These are phyloP conservation scores for Calyptomena viridis DNA, from an alignment of 2,113 vertebrate species.

Conservation along the genomic window DNA sequence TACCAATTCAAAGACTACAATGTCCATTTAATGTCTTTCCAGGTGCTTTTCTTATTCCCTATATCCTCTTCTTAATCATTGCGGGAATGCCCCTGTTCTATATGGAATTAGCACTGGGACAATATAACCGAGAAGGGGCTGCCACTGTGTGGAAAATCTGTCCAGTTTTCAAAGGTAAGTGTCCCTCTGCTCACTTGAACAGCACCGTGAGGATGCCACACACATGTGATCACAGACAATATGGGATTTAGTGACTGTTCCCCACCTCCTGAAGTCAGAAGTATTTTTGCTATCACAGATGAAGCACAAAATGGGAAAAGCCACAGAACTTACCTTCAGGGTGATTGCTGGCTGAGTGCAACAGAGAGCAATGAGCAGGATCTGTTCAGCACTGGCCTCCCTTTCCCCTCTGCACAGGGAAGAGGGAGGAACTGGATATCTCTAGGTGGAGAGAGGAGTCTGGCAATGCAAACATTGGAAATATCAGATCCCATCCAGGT, in stretches of 20 bases:
- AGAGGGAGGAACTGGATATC: not conserved
- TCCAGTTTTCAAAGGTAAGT: conserved; percentile 95
- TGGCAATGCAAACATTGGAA: not conserved
- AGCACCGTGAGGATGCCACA: not conserved
- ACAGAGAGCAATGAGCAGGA: not conserved
- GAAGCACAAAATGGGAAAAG: not conserved
- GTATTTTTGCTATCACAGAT: not conserved
- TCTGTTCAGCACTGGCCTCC: not conserved
- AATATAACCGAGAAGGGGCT: conserved; percentile 95
- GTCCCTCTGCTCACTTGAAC: not conserved
- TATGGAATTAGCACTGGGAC: conserved; percentile 97
- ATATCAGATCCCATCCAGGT: not conserved
- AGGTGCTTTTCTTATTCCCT: conserved; percentile 98
- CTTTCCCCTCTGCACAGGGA: rapidly evolving
- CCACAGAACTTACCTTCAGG: not conserved
- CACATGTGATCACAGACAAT: not conserved
- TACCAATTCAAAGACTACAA: not conserved
- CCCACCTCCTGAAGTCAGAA: not conserved
- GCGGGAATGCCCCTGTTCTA: conserved; percentile 99
- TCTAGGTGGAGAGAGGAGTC: not conserved
- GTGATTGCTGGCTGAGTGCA: not conserved
- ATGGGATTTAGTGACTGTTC: not conserved
- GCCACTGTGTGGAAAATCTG: conserved; percentile 99
- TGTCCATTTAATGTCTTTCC: conserved; percentile 14
- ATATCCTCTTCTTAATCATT: conserved; percentile 93